These are phyloP conservation scores for Sialia sialis DNA, from an alignment of 2,113 vertebrate species.

Conservation along the genomic window DNA sequence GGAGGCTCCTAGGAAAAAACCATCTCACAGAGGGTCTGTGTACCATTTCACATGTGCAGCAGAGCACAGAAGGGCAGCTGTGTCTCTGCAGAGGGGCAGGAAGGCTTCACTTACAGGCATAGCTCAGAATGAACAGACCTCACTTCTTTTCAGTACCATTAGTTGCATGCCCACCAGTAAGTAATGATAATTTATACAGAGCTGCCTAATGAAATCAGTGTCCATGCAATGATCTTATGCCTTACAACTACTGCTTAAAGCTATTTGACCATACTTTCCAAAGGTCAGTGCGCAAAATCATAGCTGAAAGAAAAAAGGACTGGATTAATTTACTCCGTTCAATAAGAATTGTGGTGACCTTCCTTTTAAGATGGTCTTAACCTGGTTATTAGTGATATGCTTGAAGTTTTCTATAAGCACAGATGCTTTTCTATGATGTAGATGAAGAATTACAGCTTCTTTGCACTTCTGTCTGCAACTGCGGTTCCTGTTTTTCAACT, in stretches of 20 bases:
- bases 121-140: neutral
- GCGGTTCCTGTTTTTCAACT: neutral
- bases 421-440: neutral
- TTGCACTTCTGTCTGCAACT: neutral
- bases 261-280: conserved; percentile 14
- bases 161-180: neutral
- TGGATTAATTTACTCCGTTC: neutral
- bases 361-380: conserved; percentile 1
- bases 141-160: neutral
- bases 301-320: neutral
- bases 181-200: conserved; percentile 31
- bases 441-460: neutral
- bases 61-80: neutral
- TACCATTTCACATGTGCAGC: neutral
- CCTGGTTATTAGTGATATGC: neutral
- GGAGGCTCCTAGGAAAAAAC: neutral
- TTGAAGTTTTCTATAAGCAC: neutral
- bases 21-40: neutral
- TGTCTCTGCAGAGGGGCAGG: neutral
- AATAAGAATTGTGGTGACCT: neutral
- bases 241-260: conserved; percentile 12
- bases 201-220: conserved; percentile 11
- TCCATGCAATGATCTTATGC: neutral
- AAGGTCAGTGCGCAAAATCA: neutral
- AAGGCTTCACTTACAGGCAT: neutral